Evolutionary conservation across 2,888 invertebrate species (phyloP).

Genomic region (Lamellibrachia satsuma): DNA sequence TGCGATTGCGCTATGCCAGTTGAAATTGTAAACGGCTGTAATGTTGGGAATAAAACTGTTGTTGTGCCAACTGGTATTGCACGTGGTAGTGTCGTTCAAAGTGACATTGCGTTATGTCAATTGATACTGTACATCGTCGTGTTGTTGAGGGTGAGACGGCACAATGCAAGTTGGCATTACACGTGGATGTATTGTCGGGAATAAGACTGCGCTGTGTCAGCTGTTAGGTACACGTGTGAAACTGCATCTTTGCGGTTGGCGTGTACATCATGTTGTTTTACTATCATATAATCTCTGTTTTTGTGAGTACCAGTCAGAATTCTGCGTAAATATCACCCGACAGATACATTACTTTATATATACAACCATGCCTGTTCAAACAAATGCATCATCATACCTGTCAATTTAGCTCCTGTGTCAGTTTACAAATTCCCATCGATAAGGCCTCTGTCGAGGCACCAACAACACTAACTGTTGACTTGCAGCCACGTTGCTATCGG

Average conservation of each 20-base stretch:
- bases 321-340: slow-evolving; percentile 10
- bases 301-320: not conserved
- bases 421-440: not conserved
- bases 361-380: not conserved
- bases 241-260: not conserved
- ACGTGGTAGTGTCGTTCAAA: no score
- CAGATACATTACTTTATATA: not conserved
- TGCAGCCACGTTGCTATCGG: not conserved
- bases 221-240: not conserved
- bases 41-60: no score
- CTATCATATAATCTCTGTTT: not conserved
- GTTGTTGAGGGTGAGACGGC: no score
- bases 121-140: no score
- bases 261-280: not conserved
- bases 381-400: not conserved
- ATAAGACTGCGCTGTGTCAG: not conserved
- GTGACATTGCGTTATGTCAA: no score
- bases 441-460: not conserved
- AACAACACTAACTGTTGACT: slow-evolving; percentile 4
- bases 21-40: no score
- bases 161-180: no score
- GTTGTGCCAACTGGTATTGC: no score
- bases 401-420: not conserved
- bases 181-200: no score
- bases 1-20: no score